Base-by-base conservation (phyloP, 1,140 invertebrate species). In the Anastatus disparis region DNA sequence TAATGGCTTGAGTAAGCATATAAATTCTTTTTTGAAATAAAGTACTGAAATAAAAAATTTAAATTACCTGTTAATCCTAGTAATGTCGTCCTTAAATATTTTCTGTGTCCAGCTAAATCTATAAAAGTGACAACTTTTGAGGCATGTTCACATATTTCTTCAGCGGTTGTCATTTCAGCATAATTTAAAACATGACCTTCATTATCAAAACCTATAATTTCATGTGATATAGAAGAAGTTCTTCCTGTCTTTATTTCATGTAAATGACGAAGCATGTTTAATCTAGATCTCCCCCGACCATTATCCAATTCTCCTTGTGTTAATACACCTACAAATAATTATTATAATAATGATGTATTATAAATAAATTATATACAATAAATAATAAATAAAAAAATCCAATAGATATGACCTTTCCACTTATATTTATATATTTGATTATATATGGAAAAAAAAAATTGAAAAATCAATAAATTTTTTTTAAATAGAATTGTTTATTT, bases 201-300 rank as follows among this genome's bases (percentile, higher is more conserved):
- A 7, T 89, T 88, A 85, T 96, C 94, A 82, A 99, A 99, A 6
- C 97, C 97, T 17, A 99, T 89, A 71, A 98, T 96, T 87, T 99
- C 97, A 81, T 98, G 95, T 71, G 95, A 97, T 71, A 99, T 97
- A 13, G 96, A 97, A 1, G 95, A 97, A 0, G 98, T 99, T 72
- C 96, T 89, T 10, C 98, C 98, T 38, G 95, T 94, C 83, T 95
- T 94, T 75, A 99, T 95, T 85, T 99, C 98, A 85, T 99, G 98
- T 72, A 97, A 87, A 83, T 99, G 97, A 12, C 97, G 86, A 81
- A 99, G 96, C 89, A 99, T 93, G 85, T 99, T 99, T 0, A 99
- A 85, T 40, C 98, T 89, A 0, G 97, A 96, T 78, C 94, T 91
- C 15, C 98, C 98, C 72, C 95, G 85, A 0, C 98, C 97, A 87